Percentiles rank a stretch among this genome's conserved stretches.
These are phyloP conservation scores for Dicaeum eximium DNA, from an alignment of 2,113 vertebrate species.

Conservation along the genomic window DNA sequence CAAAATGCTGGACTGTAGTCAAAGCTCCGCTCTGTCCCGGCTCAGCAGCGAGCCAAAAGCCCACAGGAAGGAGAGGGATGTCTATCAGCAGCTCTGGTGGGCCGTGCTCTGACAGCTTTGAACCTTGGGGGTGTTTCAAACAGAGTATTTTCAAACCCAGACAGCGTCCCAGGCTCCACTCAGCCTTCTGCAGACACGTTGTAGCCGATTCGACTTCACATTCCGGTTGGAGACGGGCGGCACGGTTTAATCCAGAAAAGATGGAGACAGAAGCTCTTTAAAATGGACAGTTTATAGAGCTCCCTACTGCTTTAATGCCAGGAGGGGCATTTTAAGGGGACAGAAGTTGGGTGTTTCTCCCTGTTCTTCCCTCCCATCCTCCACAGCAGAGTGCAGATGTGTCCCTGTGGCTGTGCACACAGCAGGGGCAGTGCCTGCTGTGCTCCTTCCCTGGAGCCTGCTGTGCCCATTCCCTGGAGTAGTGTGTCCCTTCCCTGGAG, in stretches of 20 bases:
- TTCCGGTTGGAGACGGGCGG: background rate
- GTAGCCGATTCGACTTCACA: fast-evolving
- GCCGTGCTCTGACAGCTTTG: background rate
- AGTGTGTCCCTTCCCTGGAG: fast-evolving
- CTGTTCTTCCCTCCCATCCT: background rate
- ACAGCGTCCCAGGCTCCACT: background rate
- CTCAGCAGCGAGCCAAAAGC: background rate
- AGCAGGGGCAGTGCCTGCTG: background rate
- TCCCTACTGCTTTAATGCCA: background rate
- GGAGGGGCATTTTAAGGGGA: background rate
- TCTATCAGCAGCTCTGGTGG: background rate
- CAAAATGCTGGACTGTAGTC: background rate
- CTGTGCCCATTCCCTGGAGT: background rate
- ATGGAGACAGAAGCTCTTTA: background rate
- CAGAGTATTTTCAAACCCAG: background rate
- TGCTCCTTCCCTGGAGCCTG: fast-evolving
- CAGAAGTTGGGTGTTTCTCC: background rate
- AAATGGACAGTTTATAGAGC: background rate
- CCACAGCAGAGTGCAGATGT: background rate
- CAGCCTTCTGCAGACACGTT: background rate
- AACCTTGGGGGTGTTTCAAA: background rate
- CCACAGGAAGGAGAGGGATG: background rate
- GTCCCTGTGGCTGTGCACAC: fast-evolving
- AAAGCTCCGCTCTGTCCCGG: fast-evolving
- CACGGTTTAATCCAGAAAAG: background rate